Evolutionary conservation across 2,888 invertebrate genomes (phyloP).

Genomic region (Diploptera punctata): DNA sequence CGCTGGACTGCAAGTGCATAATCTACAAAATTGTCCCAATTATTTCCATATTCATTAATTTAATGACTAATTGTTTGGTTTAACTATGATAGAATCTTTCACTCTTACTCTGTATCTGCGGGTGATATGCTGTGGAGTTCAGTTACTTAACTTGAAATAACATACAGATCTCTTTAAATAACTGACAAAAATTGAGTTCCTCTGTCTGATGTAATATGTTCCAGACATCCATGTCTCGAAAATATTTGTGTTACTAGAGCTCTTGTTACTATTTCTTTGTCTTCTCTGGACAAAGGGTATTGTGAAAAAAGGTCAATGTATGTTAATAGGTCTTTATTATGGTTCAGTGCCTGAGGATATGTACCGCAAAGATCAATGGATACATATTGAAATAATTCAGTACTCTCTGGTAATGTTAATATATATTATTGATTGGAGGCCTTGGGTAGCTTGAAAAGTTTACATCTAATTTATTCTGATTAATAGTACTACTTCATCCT

Average conservation of each 20-base stretch:
- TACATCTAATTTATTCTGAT: too few species aligned
- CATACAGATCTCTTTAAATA: not conserved
- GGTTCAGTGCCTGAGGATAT: not conserved
- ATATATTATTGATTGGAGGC: too few species aligned
- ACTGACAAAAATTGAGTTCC: too few species aligned
- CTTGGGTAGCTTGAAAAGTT: too few species aligned
- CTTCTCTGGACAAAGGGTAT: not conserved
- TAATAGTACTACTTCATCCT: too few species aligned
- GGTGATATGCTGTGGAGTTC: not conserved
- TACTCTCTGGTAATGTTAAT: not conserved
- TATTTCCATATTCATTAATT: not conserved
- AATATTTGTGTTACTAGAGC: not conserved
- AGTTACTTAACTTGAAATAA: not conserved
- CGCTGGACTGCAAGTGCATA: not conserved
- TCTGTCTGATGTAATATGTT: not conserved
- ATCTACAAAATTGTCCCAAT: not conserved
- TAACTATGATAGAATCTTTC: not conserved
- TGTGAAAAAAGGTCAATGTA: not conserved
- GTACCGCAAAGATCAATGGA: not conserved
- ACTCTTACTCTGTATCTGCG: not conserved
- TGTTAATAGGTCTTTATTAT: not conserved
- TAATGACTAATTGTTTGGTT: not conserved
- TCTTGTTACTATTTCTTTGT: not conserved
- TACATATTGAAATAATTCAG: not conserved
- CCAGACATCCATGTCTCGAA: not conserved